phyloP scores from a whole-genome alignment of 2,113 vertebrate genomes.

The Pelodiscus sinensis region DNA sequence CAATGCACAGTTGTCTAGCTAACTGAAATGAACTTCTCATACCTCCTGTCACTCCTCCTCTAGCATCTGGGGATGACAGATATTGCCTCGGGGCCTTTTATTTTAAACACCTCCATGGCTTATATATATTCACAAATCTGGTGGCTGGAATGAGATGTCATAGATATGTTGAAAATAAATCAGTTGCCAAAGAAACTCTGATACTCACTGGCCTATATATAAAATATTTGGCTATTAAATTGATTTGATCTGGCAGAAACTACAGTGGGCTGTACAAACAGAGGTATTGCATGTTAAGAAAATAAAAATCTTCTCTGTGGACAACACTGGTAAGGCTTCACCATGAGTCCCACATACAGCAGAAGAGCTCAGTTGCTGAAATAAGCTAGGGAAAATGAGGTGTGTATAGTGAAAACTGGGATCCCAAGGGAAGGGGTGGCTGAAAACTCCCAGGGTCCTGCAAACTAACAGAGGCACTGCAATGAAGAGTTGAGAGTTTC shows the following conservation, averaged over 20 bases:
- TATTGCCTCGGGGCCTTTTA: slow-evolving; percentile 66
- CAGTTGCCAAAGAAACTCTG: neutral
- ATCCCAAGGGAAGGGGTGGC: neutral
- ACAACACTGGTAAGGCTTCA: neutral
- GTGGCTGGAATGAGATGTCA: slow-evolving; percentile 65
- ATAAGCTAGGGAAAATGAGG: neutral
- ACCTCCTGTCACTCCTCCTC: slow-evolving; percentile 6
- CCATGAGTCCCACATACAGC: neutral
- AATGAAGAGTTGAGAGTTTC: neutral
- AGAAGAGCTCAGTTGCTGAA: neutral
- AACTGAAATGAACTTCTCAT: slow-evolving; percentile 33
- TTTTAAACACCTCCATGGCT: slow-evolving; percentile 64
- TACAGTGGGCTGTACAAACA: neutral
- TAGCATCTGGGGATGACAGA: slow-evolving; percentile 62
- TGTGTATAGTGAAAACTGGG: neutral
- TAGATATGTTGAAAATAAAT: slow-evolving; percentile 63
- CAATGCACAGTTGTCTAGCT: neutral
- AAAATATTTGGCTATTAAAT: neutral
- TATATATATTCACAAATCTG: slow-evolving; percentile 56
- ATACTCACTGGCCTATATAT: slow-evolving; percentile 26
- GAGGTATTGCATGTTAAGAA: slow-evolving; percentile 24
- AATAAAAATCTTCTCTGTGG: neutral
- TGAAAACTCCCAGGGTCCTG: neutral
- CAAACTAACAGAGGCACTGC: neutral
- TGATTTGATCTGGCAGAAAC: neutral